A percentile compares a stretch with the other conserved stretches of the same genome.
These are phyloP conservation scores for Hymenochirus boettgeri DNA, from an alignment of 2,113 vertebrate genomes.

Conservation along the genomic window DNA sequence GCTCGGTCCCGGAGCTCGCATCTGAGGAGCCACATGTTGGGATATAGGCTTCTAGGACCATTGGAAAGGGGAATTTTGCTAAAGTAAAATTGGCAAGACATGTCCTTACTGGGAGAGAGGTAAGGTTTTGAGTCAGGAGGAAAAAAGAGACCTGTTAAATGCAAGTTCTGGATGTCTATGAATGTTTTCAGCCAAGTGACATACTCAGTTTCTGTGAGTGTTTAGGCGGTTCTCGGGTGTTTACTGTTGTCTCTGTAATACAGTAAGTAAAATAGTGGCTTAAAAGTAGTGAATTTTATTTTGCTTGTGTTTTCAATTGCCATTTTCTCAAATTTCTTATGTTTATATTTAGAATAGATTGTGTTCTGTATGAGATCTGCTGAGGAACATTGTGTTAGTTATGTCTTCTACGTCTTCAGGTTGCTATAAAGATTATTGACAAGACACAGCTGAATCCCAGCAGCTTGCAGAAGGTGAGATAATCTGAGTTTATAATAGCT, in stretches of 20 bases:
- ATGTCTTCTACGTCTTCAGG: conserved; percentile 50
- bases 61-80: conserved; percentile 92
- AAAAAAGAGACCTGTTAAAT: not conserved
- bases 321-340: too few species aligned
- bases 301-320: too few species aligned
- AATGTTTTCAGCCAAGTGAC: too few species aligned
- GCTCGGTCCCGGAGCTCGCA: conserved; percentile 85
- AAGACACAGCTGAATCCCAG: conserved; percentile 65
- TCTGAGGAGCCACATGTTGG: conserved; percentile 87
- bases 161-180: too few species aligned
- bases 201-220: too few species aligned
- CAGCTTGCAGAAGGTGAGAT: conserved; percentile 60
- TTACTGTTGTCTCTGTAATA: too few species aligned
- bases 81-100: conserved; percentile 89
- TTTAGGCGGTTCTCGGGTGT: too few species aligned
- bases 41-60: conserved; percentile 85
- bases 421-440: conserved; percentile 74
- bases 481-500: not conserved
- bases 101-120: conserved; percentile 84
- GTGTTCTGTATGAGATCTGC: too few species aligned
- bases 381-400: too few species aligned
- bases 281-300: too few species aligned
- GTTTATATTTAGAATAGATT: too few species aligned
- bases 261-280: too few species aligned
- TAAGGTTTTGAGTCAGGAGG: conserved; percentile 45